Evolutionary conservation across 2,113 vertebrate species (phyloP).

Genomic region (Rhabdomys dilectus): DNA sequence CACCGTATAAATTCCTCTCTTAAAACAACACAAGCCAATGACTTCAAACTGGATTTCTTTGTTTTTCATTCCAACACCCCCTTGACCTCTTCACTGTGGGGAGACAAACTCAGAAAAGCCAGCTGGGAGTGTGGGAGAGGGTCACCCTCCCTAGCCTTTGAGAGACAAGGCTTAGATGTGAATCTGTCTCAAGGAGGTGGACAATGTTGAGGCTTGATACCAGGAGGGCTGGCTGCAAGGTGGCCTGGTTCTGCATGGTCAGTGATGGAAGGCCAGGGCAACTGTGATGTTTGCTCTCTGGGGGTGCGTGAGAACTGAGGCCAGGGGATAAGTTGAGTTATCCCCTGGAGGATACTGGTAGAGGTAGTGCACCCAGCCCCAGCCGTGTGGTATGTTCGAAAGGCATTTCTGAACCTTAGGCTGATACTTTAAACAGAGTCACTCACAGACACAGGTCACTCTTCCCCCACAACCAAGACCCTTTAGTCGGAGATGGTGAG

Average conservation of each 20-base stretch:
- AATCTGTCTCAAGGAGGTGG: not conserved
- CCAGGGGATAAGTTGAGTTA: not conserved
- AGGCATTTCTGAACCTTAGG: not conserved
- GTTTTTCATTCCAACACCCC: not conserved
- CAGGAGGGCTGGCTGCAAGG: not conserved
- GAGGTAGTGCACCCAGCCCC: not conserved
- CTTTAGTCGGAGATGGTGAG: no score
- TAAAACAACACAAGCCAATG: constrained; percentile 12
- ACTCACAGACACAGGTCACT: not conserved
- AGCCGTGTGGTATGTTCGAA: not conserved
- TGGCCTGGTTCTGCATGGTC: not conserved
- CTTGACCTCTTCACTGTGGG: not conserved
- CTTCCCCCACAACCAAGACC: not conserved
- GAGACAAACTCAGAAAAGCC: not conserved
- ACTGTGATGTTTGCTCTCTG: no score
- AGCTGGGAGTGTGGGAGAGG: not conserved
- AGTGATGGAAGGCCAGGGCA: not conserved
- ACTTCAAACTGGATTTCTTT: constrained; percentile 6
- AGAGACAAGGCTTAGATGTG: not conserved
- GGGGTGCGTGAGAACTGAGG: not conserved
- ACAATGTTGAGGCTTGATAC: not conserved
- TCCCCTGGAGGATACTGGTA: not conserved
- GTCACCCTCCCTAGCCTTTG: not conserved
- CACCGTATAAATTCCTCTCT: constrained; percentile 49
- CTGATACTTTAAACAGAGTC: rapidly evolving